Percentiles rank a stretch among this genome's conserved stretches.
phyloP scores from a whole-genome alignment of 1,140 invertebrate species.

The Monochamus saltuarius region DNA sequence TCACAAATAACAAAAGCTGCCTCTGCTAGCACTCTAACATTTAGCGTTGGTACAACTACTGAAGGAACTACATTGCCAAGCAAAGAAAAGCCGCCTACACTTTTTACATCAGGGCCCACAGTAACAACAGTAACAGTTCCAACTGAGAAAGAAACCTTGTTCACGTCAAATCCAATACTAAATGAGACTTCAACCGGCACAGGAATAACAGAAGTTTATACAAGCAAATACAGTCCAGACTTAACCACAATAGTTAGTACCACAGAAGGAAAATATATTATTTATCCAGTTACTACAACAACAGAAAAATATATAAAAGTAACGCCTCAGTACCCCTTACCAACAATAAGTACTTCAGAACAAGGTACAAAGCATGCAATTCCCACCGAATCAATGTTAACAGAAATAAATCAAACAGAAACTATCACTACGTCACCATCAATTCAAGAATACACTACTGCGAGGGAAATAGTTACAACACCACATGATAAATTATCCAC shows the following conservation, averaged over 20 bases:
- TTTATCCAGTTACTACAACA: constrained; percentile 46
- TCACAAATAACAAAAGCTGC: constrained; percentile 43
- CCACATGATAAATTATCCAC: not conserved
- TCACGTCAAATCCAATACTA: constrained; percentile 11
- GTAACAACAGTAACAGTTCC: constrained; percentile 1
- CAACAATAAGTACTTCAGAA: constrained; percentile 19
- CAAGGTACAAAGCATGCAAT: constrained; percentile 34
- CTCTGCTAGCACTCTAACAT: constrained; percentile 42
- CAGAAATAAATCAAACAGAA: constrained; percentile 3
- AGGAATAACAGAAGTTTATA: not conserved
- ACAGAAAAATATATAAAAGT: constrained; percentile 55
- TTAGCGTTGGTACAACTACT: constrained; percentile 26
- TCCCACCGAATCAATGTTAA: not conserved
- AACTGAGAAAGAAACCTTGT: constrained; percentile 14
- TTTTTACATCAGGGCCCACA: constrained; percentile 18
- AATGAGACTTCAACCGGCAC: not conserved
- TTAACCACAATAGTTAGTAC: constrained; percentile 18
- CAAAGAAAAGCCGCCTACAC: constrained; percentile 37
- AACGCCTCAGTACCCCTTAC: constrained; percentile 46
- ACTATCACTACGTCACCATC: constrained; percentile 9
- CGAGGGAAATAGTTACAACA: not conserved
- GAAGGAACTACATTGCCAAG: constrained; percentile 20
- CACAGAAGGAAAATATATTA: constrained; percentile 44
- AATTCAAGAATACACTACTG: constrained; percentile 2
- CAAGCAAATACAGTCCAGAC: not conserved